phyloP scores from a whole-genome alignment of 2,113 vertebrate species.

The Struthidea cinerea region DNA sequence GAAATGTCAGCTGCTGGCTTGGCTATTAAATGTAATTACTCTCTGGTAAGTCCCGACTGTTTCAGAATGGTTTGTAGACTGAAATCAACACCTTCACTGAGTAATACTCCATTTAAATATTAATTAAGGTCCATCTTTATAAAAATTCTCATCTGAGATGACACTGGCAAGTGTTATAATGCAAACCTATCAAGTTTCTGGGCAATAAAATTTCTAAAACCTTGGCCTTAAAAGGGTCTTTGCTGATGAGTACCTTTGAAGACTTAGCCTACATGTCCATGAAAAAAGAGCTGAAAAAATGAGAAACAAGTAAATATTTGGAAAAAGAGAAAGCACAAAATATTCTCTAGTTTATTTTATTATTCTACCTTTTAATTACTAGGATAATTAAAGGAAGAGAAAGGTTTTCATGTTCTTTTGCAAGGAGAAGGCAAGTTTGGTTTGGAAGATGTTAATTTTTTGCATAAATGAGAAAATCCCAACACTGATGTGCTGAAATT shows the following conservation, averaged over 20 bases:
- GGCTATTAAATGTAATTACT: background rate
- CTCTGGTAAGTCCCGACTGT: background rate
- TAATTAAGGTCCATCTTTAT: background rate
- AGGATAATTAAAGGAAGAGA: background rate
- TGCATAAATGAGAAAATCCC: background rate
- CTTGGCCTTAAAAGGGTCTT: background rate
- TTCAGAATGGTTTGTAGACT: background rate
- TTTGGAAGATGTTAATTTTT: conserved; percentile 1
- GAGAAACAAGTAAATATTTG: background rate
- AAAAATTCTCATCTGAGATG: background rate
- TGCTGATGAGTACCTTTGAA: background rate
- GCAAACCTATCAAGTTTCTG: background rate
- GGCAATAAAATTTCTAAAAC: background rate
- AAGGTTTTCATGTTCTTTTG: background rate
- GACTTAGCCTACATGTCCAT: background rate
- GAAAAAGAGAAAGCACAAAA: background rate
- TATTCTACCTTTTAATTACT: background rate
- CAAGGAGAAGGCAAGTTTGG: background rate
- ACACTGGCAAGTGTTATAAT: background rate
- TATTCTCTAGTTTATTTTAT: background rate
- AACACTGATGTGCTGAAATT: background rate
- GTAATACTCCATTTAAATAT: background rate
- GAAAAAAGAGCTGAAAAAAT: background rate
- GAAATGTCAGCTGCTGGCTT: background rate
- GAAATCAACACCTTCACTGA: background rate